Evolutionary conservation across 2,888 invertebrate genomes (phyloP).

Genomic region (Chelonus formosanus): DNA sequence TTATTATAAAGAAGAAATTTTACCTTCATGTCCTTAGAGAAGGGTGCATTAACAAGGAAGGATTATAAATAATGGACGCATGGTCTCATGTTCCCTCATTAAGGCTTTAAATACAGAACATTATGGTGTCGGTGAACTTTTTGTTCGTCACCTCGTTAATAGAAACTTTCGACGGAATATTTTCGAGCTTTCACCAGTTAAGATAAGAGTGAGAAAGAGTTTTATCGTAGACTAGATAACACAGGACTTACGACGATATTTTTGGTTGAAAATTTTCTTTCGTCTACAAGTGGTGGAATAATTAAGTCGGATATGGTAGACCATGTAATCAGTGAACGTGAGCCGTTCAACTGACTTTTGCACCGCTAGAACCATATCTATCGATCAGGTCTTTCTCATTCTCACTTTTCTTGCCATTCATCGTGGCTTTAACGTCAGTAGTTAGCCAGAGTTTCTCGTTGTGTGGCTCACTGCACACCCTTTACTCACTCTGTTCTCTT

Average conservation of each 20-base stretch:
- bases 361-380: constrained; percentile 2
- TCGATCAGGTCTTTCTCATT: constrained; percentile 13
- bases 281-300: constrained; percentile 1
- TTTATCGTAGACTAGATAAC: constrained; percentile 9
- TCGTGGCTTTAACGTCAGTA: not conserved
- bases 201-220: constrained; percentile 17
- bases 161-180: constrained; percentile 25
- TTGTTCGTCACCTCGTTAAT: constrained; percentile 19
- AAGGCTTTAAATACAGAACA: constrained; percentile 9
- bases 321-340: constrained; percentile 17
- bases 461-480: constrained; percentile 18
- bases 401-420: not conserved
- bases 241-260: not conserved
- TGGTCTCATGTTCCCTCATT: constrained; percentile 14
- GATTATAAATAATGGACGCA: constrained; percentile 7
- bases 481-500: constrained; percentile 7
- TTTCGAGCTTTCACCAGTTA: constrained; percentile 10
- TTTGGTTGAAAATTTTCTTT: constrained; percentile 14
- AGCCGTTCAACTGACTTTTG: constrained; percentile 20
- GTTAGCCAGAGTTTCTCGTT: constrained; percentile 14
- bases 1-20: constrained; percentile 14
- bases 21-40: constrained; percentile 1
- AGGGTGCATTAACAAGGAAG: constrained; percentile 19
- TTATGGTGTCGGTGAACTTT: constrained; percentile 6
- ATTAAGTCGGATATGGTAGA: constrained; percentile 15